Conservation (phyloP, 2,888 invertebrate species). For the Tetramorium bicarinatum region DNA sequence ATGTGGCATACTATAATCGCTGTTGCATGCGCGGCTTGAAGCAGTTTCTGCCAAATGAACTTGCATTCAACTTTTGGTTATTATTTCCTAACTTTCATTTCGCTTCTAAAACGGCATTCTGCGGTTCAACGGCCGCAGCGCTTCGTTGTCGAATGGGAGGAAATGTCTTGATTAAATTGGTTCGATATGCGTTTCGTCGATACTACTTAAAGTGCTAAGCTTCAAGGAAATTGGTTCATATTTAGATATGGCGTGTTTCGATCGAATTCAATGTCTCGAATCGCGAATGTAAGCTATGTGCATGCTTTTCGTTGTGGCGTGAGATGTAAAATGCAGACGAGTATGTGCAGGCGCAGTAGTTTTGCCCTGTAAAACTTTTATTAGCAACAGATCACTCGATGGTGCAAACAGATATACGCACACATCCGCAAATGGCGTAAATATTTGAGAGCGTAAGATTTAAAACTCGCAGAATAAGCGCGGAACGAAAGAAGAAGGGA, state of each 20-base stretch:
- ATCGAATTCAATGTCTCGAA: background rate
- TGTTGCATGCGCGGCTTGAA: slow-evolving; percentile 39
- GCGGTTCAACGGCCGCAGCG: slow-evolving; percentile 20
- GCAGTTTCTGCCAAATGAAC: slow-evolving; percentile 43
- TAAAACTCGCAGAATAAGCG: background rate
- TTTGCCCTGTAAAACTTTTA: background rate
- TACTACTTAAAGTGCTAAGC: background rate
- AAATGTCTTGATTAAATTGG: slow-evolving; percentile 52
- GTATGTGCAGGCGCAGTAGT: background rate
- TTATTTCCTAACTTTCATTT: slow-evolving; percentile 47
- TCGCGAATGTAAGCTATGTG: background rate
- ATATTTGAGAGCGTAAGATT: slow-evolving; percentile 6
- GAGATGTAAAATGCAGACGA: background rate
- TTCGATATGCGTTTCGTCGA: slow-evolving; percentile 34
- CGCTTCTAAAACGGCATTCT: slow-evolving; percentile 20
- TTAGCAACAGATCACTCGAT: background rate
- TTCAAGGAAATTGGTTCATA: slow-evolving; percentile 36
- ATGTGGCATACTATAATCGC: slow-evolving; percentile 11
- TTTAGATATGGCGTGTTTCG: slow-evolving; percentile 32
- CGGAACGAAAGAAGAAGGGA: background rate
- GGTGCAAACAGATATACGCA: background rate
- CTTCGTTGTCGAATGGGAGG: slow-evolving; percentile 7
- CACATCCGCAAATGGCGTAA: background rate
- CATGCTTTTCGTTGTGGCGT: background rate
- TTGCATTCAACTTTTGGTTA: slow-evolving; percentile 50